Evolutionary conservation across 2,797 vertebrate genomes (phyloP).

Genomic region (Alosa sapidissima): DNA sequence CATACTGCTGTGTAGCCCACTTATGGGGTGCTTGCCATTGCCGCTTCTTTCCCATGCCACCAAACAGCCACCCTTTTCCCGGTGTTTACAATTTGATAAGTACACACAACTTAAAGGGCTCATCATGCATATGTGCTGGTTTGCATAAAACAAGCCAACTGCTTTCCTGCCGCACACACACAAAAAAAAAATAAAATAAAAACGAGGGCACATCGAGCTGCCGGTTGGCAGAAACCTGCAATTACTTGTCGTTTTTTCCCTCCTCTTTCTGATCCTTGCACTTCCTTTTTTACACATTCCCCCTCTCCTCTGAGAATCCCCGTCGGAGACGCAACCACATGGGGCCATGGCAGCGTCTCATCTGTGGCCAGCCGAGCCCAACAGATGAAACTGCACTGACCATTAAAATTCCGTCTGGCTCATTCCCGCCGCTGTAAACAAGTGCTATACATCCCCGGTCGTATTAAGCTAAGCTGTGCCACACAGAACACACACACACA

Average conservation of each 20-base stretch:
- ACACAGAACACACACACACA: not conserved
- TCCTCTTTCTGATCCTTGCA: constrained; percentile 46
- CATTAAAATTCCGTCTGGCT: constrained; percentile 59
- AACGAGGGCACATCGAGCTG: constrained; percentile 41
- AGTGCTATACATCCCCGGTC: constrained; percentile 31
- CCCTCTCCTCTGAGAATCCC: constrained; percentile 44
- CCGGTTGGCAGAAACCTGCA: constrained; percentile 54
- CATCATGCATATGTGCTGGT: constrained; percentile 54
- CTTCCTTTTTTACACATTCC: constrained; percentile 53
- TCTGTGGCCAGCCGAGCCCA: constrained; percentile 51
- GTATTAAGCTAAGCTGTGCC: constrained; percentile 20
- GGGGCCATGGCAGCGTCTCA: constrained; percentile 46
- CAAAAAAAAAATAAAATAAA: constrained; percentile 31
- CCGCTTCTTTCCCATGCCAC: constrained; percentile 25
- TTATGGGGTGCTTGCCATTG: not conserved
- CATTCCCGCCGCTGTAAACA: constrained; percentile 51
- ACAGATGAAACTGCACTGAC: constrained; percentile 36
- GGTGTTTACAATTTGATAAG: constrained; percentile 59
- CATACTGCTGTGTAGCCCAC: not conserved
- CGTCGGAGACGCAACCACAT: constrained; percentile 43
- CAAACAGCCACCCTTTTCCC: constrained; percentile 40
- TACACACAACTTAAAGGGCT: constrained; percentile 54
- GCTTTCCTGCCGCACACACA: constrained; percentile 50
- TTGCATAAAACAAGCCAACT: constrained; percentile 57
- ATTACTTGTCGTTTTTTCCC: constrained; percentile 53